phyloP scores from a whole-genome alignment of 1,140 invertebrate species.

The Helicoverpa zea region DNA sequence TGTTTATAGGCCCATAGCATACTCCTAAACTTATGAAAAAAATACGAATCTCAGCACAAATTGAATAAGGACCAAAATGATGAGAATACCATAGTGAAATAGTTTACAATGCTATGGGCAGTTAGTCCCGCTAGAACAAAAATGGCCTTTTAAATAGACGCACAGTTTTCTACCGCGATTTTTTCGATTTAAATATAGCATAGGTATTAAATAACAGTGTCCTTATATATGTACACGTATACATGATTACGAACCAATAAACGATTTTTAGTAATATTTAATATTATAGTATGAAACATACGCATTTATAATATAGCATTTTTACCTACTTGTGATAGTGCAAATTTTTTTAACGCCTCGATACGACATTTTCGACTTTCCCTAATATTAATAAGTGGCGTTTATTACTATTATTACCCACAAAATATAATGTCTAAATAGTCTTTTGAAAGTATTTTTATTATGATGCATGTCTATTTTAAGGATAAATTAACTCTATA shows the following conservation, averaged over 20 bases:
- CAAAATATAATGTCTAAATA: not conserved
- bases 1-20: constrained; percentile 54
- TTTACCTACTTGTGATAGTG: constrained; percentile 60
- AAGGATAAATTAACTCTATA: not conserved
- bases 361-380: not conserved
- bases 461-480: not conserved
- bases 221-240: constrained; percentile 55
- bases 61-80: constrained; percentile 26
- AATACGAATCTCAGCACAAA: constrained; percentile 39
- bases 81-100: constrained; percentile 15
- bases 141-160: constrained; percentile 60
- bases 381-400: not conserved
- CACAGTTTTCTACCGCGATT: constrained; percentile 58
- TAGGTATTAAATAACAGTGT: constrained; percentile 51
- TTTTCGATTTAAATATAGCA: constrained; percentile 46
- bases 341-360: constrained; percentile 42
- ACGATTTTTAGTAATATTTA: constrained; percentile 52
- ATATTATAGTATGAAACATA: constrained; percentile 53
- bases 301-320: constrained; percentile 59
- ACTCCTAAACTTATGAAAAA: not conserved
- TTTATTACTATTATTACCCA: not conserved
- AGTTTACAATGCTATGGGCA: constrained; percentile 44
- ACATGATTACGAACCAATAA: constrained; percentile 50
- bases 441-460: not conserved
- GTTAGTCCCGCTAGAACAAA: constrained; percentile 62